phyloP scores from a whole-genome alignment of 2,113 vertebrate species.

The rabbit (Oryctolagus cuniculus) region DNA sequence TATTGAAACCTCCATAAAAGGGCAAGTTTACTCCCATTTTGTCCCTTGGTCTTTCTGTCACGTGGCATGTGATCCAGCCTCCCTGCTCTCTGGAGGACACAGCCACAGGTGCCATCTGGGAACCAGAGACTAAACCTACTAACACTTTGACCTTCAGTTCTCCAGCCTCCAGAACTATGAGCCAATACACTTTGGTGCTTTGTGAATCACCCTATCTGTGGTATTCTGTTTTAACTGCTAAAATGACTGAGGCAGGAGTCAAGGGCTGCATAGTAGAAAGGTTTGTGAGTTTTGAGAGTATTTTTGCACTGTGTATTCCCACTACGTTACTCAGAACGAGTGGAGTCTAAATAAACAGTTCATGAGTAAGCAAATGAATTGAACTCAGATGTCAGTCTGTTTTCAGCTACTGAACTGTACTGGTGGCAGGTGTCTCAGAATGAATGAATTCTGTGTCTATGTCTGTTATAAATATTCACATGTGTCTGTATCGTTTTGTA shows the following conservation, averaged over 20 bases:
- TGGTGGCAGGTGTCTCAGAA: background rate
- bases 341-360: background rate
- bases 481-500: background rate
- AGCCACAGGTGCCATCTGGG: background rate
- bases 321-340: background rate
- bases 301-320: background rate
- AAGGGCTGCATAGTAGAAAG: background rate
- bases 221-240: background rate
- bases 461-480: background rate
- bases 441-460: background rate
- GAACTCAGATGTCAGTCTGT: background rate
- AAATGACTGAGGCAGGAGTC: background rate
- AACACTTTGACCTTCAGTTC: background rate
- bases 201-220: background rate
- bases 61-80: background rate
- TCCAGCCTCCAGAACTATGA: background rate
- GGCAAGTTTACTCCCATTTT: background rate
- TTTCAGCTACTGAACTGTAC: background rate
- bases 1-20: background rate
- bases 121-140: background rate
- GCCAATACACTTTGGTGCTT: background rate
- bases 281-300: rapidly evolving
- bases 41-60: background rate
- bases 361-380: background rate
- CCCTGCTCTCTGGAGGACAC: background rate